Percentiles rank a stretch among this genome's conserved stretches.
These are phyloP conservation scores for Choreutis nemorana DNA, from an alignment of 2,888 invertebrate species.

Conservation along the genomic window DNA sequence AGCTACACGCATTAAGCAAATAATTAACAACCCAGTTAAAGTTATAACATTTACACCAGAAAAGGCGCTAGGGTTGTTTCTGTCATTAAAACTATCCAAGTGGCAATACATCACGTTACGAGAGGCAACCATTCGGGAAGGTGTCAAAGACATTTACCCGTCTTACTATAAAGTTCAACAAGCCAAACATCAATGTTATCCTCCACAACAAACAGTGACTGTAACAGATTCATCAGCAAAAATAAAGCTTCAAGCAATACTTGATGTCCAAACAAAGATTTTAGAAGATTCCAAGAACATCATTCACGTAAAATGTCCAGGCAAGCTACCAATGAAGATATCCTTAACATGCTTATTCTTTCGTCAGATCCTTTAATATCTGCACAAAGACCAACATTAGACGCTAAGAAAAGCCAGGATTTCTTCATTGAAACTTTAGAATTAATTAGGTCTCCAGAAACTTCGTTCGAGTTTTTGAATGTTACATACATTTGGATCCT, in stretches of 20 bases:
- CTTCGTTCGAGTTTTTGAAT: too few species aligned
- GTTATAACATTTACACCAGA: not conserved
- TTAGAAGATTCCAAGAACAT: not conserved
- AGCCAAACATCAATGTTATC: not conserved
- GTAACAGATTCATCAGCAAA: not conserved
- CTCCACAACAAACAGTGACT: not conserved
- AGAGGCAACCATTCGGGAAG: not conserved
- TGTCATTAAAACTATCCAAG: not conserved
- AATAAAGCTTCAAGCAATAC: not conserved
- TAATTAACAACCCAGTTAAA: not conserved
- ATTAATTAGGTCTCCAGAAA: not conserved
- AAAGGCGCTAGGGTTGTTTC: not conserved
- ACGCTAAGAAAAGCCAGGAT: not conserved
- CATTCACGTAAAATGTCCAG: not conserved
- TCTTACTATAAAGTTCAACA: not conserved
- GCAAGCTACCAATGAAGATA: not conserved
- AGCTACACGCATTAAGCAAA: not conserved
- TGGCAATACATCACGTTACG: not conserved
- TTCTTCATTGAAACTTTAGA: conserved; percentile 2
- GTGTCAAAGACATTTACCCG: not conserved
- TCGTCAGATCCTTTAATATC: not conserved
- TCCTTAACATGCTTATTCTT: not conserved
- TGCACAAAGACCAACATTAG: not conserved
- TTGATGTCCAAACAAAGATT: not conserved
- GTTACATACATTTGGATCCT: too few species aligned